phyloP scores from a whole-genome alignment of 2,888 invertebrate genomes.

The Torymus texanus region DNA sequence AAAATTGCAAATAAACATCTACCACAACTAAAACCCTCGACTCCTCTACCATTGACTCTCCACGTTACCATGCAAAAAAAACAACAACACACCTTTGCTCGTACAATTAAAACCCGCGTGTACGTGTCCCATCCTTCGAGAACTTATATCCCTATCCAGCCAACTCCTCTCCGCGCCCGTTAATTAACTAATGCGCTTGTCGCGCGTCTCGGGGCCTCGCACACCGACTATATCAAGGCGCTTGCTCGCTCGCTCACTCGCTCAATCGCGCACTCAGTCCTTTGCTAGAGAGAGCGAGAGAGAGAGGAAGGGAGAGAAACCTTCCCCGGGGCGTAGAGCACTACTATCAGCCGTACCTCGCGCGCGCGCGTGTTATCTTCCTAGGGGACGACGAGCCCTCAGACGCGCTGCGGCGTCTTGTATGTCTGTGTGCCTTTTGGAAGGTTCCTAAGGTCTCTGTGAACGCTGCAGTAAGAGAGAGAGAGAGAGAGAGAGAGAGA shows the following conservation, averaged over 20 bases:
- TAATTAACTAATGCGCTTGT: constrained; percentile 70
- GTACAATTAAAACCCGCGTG: too few species aligned
- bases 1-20: too few species aligned
- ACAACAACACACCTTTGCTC: too few species aligned
- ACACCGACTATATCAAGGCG: constrained; percentile 56
- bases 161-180: constrained; percentile 9
- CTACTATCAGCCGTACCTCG: not conserved
- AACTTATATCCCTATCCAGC: constrained; percentile 11
- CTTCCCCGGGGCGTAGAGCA: constrained; percentile 41
- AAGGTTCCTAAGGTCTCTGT: too few species aligned
- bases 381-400: constrained; percentile 33
- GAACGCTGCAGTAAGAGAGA: too few species aligned
- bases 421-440: constrained; percentile 1
- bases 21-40: too few species aligned
- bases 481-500: too few species aligned
- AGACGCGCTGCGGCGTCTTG: constrained; percentile 28
- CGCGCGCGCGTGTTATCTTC: constrained; percentile 50
- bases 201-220: constrained; percentile 55
- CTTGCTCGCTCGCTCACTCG: constrained; percentile 36
- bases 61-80: too few species aligned
- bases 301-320: not conserved
- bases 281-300: constrained; percentile 31
- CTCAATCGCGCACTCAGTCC: constrained; percentile 50
- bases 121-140: not conserved
- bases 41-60: too few species aligned